Evolutionary conservation across 2,797 vertebrate genomes (phyloP).

Genomic region (Bradypodion pumilum): DNA sequence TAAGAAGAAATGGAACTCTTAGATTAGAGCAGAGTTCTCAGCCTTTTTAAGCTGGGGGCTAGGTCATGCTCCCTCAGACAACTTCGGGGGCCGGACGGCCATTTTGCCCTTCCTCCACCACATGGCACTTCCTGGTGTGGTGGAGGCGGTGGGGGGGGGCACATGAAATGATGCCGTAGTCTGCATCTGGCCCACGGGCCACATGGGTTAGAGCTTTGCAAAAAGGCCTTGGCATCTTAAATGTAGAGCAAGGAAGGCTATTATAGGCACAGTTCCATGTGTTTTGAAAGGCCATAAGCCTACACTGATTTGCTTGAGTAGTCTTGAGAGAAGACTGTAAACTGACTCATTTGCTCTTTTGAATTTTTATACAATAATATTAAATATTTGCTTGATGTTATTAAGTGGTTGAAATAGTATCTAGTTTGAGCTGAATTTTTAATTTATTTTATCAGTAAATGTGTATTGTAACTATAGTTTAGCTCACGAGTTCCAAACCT

Average conservation of each 20-base stretch:
- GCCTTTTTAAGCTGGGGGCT: no score
- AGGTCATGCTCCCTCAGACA: no score
- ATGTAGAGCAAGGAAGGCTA: neutral
- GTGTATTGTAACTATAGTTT: neutral
- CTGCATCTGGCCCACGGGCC: no score
- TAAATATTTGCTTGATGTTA: neutral
- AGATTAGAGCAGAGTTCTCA: no score
- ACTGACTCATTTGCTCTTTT: neutral
- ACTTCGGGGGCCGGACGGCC: no score
- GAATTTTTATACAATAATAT: neutral
- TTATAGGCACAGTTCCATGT: neutral
- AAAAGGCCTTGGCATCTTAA: neutral
- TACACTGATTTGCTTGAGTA: neutral
- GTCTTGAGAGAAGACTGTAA: neutral
- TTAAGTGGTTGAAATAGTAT: neutral
- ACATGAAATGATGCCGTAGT: no score
- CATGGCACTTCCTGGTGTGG: no score
- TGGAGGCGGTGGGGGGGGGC: no score
- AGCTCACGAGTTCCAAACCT: no score
- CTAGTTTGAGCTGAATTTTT: neutral
- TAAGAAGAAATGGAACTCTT: neutral
- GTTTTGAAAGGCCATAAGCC: neutral
- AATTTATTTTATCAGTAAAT: constrained; percentile 7
- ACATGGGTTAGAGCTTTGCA: neutral
- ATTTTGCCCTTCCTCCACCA: no score